Percentiles rank a stretch among this genome's conserved stretches.
Conservation (phyloP, 2,888 invertebrate genomes). For the Andrena fulva region DNA sequence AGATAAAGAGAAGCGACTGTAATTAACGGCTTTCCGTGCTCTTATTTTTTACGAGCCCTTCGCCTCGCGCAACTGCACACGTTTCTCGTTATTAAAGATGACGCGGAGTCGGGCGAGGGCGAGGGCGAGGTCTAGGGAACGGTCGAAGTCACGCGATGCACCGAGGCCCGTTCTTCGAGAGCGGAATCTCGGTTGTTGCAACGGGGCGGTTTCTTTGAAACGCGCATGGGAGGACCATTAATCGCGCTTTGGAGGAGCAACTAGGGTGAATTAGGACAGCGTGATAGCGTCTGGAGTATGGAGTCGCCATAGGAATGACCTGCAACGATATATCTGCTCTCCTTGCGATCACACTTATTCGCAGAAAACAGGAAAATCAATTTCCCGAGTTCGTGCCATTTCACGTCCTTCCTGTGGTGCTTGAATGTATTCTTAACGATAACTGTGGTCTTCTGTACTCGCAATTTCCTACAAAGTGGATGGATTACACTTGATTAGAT, state of each 20-base stretch:
- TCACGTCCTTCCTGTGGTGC: constrained; percentile 8
- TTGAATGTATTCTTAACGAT: constrained; percentile 38
- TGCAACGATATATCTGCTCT: no score
- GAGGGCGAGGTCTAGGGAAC: not conserved
- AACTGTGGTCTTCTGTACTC: not conserved
- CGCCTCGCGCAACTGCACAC: constrained; percentile 1
- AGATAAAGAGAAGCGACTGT: constrained; percentile 50
- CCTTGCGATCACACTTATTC: no score
- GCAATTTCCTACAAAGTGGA: not conserved
- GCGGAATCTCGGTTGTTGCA: constrained; percentile 9
- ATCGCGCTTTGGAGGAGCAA: not conserved
- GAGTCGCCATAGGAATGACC: no score
- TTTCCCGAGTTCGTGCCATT: not conserved
- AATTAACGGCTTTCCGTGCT: constrained; percentile 57
- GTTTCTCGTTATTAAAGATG: constrained; percentile 43
- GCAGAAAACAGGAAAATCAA: no score
- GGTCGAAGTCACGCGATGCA: constrained; percentile 32
- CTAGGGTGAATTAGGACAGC: no score
- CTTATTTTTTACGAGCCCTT: constrained; percentile 21
- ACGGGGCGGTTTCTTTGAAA: not conserved
- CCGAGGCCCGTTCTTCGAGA: not conserved
- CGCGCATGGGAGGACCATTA: not conserved
- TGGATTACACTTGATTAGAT: not conserved
- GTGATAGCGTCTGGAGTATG: no score
- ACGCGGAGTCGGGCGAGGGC: not conserved